A percentile compares a stretch with the other conserved stretches of the same genome.
These are phyloP conservation scores for Daboia siamensis DNA, from an alignment of 2,113 vertebrate species.

Conservation along the genomic window DNA sequence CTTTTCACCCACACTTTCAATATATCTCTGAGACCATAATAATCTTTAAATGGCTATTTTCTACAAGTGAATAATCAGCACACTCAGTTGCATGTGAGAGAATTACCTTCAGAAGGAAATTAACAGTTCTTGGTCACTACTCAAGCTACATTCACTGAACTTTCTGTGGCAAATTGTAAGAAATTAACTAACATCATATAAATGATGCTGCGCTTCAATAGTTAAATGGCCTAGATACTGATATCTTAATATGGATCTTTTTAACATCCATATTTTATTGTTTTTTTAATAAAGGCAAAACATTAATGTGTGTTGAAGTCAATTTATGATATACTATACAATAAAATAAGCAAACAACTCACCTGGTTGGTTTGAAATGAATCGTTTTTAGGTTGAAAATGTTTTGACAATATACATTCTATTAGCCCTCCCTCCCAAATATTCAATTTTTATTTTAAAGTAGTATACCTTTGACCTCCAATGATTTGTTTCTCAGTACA, in stretches of 20 bases:
- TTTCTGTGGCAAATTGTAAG: neutral
- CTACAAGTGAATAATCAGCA: neutral
- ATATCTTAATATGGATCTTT: no score
- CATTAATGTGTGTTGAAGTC: no score
- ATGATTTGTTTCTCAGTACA: neutral
- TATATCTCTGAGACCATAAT: neutral
- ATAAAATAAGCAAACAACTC: neutral
- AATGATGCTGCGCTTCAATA: neutral
- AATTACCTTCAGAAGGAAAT: neutral
- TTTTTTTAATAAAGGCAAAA: no score
- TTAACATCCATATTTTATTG: no score
- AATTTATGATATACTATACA: no score
- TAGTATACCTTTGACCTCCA: neutral
- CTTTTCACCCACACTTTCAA: slow-evolving; percentile 5
- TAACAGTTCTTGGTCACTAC: neutral
- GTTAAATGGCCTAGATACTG: no score
- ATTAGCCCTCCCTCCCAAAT: neutral
- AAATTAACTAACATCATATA: neutral
- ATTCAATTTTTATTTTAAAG: neutral
- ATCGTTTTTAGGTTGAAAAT: neutral
- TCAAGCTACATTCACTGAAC: neutral
- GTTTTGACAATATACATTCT: neutral
- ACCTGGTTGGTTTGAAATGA: neutral
- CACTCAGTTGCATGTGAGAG: neutral
- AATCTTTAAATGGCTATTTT: neutral